Base-by-base conservation (phyloP, 2,113 vertebrate species). In the Amphiprion percula region DNA sequence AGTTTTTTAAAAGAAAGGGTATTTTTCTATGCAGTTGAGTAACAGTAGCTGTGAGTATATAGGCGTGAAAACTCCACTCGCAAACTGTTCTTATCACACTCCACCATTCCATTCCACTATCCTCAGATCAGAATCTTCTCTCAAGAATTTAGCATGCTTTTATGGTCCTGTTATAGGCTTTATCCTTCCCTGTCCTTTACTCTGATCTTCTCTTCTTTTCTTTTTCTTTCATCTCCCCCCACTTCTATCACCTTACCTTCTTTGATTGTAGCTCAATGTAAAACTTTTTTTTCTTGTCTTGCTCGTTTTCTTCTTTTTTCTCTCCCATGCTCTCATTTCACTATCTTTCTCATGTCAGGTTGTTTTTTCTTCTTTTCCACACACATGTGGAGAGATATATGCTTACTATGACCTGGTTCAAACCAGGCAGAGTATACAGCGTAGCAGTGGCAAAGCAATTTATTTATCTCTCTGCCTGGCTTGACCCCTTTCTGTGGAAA, bases 381-480 rank as follows among this genome's bases (percentile, higher is more conserved):
- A 49, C 77, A 55, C 50, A 69, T 74, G 24, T 62, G 17, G 39
- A 77, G 50, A 69, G 58, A 73, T 81, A 56, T 71, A 55, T 41
- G 56, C 50, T 78, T 54, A 62, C 44, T 14, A 53, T 85, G 87
- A 90, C 87, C 90, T 78, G 80, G 74, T 82, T 80, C 68, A 60
- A 87, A 78, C 71, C 70, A 79, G 52, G 44, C 67, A 66, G 62
- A 90, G 77, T 71, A 80, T 75, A 69, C 85, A 83, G 83, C 54
- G 66, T 52, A 17, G 76, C 55, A 75, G 72, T 74, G 82, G 70
- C 75, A 85, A 92, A 85, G 79, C 90, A 86, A 85, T 92, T 90
- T 93, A 90, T 93, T 88, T 93, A 91, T 91, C 87, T 85, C 75
- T 71, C 84, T 67, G 49, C 70, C 68, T 64, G 79, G 68, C 77